Conservation (phyloP, 1,140 invertebrate species). For the Aphaenogaster ashmeadi region DNA sequence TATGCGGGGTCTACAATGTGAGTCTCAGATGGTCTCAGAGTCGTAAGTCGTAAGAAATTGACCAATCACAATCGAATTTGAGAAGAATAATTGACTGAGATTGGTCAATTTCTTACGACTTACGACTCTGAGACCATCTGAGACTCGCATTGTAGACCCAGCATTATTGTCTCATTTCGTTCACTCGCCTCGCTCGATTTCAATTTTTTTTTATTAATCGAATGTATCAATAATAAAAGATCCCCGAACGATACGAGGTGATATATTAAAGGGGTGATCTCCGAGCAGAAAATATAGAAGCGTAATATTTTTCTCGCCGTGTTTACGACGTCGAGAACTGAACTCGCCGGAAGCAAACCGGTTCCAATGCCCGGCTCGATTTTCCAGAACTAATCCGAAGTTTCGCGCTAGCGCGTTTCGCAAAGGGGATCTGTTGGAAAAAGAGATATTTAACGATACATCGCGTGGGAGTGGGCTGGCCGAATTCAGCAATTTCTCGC, state of each 20-base stretch:
- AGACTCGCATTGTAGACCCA: too few relatives aligned
- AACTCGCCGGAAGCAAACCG: constrained; percentile 9
- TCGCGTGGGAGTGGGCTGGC: background rate
- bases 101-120: too few relatives aligned
- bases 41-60: too few relatives aligned
- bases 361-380: background rate
- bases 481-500: constrained; percentile 7
- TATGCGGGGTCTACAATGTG: too few relatives aligned
- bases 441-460: background rate
- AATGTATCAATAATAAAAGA: background rate
- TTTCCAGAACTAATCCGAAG: background rate
- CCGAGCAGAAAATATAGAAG: background rate
- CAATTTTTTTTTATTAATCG: background rate
- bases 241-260: background rate
- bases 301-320: background rate
- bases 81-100: too few relatives aligned
- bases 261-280: background rate
- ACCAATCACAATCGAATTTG: too few relatives aligned
- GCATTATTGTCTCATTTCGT: background rate
- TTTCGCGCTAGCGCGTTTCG: background rate
- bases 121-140: too few relatives aligned
- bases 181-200: background rate
- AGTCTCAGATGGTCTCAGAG: too few relatives aligned
- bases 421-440: background rate
- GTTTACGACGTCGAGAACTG: background rate